phyloP scores from a whole-genome alignment of 2,888 invertebrate species.

The Sepioteuthis lessoniana region DNA sequence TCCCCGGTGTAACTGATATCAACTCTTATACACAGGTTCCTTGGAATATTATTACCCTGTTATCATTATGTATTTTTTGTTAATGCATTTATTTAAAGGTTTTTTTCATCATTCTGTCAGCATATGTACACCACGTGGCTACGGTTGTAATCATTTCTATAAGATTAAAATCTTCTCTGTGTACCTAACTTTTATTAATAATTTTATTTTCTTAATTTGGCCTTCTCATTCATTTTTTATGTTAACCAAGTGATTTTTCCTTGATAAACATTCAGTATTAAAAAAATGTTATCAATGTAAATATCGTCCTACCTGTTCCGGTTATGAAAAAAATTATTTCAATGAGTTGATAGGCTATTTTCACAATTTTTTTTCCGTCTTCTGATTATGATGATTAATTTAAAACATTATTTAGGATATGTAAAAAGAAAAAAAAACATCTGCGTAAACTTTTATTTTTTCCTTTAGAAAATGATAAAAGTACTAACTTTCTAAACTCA shows the following conservation, averaged over 20 bases:
- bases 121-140: neutral
- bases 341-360: neutral
- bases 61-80: neutral
- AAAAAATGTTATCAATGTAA: neutral
- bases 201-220: neutral
- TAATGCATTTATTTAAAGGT: neutral
- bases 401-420: neutral
- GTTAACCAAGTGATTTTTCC: neutral
- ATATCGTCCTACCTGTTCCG: neutral
- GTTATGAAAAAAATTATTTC: neutral
- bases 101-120: neutral
- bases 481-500: too few species aligned
- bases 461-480: too few species aligned
- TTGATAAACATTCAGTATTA: neutral
- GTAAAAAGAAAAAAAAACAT: neutral
- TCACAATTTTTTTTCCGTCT: too few species aligned
- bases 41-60: neutral
- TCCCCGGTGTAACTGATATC: conserved; percentile 51
- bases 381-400: neutral
- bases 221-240: neutral
- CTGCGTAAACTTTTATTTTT: neutral
- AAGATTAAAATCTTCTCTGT: neutral
- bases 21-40: conserved; percentile 53
- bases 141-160: neutral
- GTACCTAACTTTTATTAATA: too few species aligned